Base-by-base conservation (phyloP, 2,113 vertebrate species). In the Nibea albiflora region DNA sequence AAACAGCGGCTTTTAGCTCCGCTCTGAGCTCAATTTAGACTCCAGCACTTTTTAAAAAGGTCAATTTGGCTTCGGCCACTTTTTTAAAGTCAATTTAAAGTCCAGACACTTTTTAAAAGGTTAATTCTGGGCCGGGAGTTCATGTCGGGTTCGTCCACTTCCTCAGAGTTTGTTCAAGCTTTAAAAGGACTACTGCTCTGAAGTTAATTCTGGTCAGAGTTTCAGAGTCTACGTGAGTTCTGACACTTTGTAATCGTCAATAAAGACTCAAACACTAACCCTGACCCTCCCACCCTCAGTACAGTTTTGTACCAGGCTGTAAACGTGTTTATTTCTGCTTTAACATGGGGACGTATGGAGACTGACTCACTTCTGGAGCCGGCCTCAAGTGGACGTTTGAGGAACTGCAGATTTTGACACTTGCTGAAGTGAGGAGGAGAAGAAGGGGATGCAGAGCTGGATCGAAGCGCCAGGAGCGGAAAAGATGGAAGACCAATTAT, bases 1-100 rank as follows among this genome's bases (percentile, higher is more conserved):
- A 80, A 88, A 82, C 80, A 76, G 90, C 73, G 16, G 88, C 84
- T 86, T 76, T 89, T 84, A 89, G 84, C 85, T 73, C 26, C 63
- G 66, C 82, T 73, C 53, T 1, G 64, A 68, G 91, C 84, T 89
- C 88, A 44, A 68, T 90, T 90, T 81, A 76, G 69, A 82, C 42
- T 14, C 61, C 2, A 68, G 61, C 73, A 20, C 75, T 84, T 78
- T 79, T 80, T 82, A 54, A 53, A 81, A 85, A 88, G 86, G 85
- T 86, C 85, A 24, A 63, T 81, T 83, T 72, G 82, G 71, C 52
- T 60, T 46, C 60, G 1, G 42, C 22, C 54, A 68, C 78, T 88
- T 72, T 78, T 76, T 79, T 54, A 20, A 80, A 81, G 85, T 82
- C 80, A 78, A 68, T 90, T 77, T 76, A 71, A 5, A 47, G 26